Evolutionary conservation across 2,888 invertebrate species (phyloP), one percentile per base, ranked within the genome.

Genomic region (Apantesis nais): DNA sequence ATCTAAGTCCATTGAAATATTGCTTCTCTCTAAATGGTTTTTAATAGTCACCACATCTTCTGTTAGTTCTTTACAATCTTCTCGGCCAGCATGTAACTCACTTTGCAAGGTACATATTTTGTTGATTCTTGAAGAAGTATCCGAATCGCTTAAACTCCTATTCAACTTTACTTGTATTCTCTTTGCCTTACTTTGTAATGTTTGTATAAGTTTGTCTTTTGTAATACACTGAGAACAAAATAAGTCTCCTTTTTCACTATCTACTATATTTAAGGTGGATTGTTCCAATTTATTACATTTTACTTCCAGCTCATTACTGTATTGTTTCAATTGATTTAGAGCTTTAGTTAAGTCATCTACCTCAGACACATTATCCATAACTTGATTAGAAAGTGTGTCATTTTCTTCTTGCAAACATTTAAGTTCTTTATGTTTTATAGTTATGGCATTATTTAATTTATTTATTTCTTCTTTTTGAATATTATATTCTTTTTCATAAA

Each of bases 361-460:
- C 76, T 96, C 96, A 68, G 95, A 93, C 67, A 96, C 91, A 73
- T 88, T 94, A 64, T 96, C 96, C 88, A 96, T 95, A 3, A 97
- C 78, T 84, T 96, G 93, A 58, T 91, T 95, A 0, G 96, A 96
- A 37, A 96, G 87, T 64, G 90, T 88, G 77, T 96, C 95, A 80
- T 95, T 94, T 86, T 96, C 96, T 22, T 89, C 88, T 86, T 95
- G 95, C 73, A 96, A 86, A 39, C 82, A 85, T 69, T 86, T 81
- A 34, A 95, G 76, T 77, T 92, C 78, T 58, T 79, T 76, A 69
- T 78, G 85, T 74, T 89, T 90, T 34, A 63, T 75, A 34, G 68
- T 85, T 16, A 93, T 74, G 16, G 76, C 73, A 48, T 78, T 80
- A 58, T 78, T 85, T 7, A 92, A 75, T 76, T 87, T 88, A 12